Evolutionary conservation across 2,888 invertebrate species (phyloP), one percentile per base, ranked within the genome.

Genomic region (Athalia rosae): DNA sequence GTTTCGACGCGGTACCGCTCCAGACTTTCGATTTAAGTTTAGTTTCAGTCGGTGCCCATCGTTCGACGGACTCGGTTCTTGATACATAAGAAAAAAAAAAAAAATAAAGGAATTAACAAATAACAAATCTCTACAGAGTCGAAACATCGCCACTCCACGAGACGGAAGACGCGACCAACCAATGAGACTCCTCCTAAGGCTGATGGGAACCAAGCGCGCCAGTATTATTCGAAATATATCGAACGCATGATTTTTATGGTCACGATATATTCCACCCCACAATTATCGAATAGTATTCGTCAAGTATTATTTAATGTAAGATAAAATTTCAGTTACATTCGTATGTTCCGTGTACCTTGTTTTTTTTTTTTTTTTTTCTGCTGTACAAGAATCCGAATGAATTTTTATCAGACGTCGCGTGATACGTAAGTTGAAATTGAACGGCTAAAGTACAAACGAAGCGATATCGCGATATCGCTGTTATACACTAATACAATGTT

Each of bases 1-100:
- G 71, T 71, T 71, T 53, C 58, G 71, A 71, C 71, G 71, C 50
- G 58, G 56, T 13, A 45, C 56, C 58, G 71, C 58, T 45, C 58
- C 58, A 71, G 56, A 69, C 77, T 78, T 79, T 78, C 78, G 80
- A 80, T 77, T 81, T 81, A 82, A 82, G 81, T 83, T 79, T 83
- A 81, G 83, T 82, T 83, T 85, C 85, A 87, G 87, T 87, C 82
- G 83, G 83, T 83, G 84, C 83, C 81, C 84, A 83, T 82, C 83
- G 79, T 78, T 84, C 85, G 83, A 80, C 78, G 79, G 76, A 80
- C 77, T 79, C 82, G 86, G 81, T 80, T 79, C 67, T 71, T 71
- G 9, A 58, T 28, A 71, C 11, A 50, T n/a, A 9, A 48, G 28
- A 28, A 50, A 15, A 28, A 50, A 6, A 50, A 28, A 4, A 2